Base-by-base conservation (phyloP, 2,113 vertebrate genomes). In the Daphoenositta chrysoptera region DNA sequence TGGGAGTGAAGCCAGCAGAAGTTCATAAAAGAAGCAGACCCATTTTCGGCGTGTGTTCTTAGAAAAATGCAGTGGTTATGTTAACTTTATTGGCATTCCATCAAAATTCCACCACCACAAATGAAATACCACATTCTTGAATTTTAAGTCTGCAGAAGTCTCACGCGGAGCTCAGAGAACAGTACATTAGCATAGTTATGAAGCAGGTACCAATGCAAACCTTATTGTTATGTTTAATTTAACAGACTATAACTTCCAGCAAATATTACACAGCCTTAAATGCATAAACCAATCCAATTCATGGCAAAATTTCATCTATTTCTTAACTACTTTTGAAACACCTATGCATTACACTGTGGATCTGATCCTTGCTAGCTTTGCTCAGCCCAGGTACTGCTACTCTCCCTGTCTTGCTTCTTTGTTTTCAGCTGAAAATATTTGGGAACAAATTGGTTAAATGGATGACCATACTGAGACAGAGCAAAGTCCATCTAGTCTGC, bases 151-250 rank as follows among this genome's bases (percentile, higher is more conserved):
- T 0, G 1, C 16, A 28, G 22, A 58, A 68, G 47, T 71, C 28
- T 57, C 54, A 31, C 1, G 2, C 64, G 24, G 94, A 93, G 78
- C 70, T 92, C 60, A 30, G 65, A 92, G 77, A 96, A 76, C 33
- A 68, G 54, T 27, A 37, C 42, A 95, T 95, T 89, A 94, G 86
- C 85, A 80, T 26, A 87, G 90, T 91, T 95, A 89, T 61, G 83
- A 96, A 94, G 66, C 82, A 87, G 89, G 91, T 48, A 66, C 22
- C 79, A 69, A 80, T 65, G 92, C 90, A 93, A 87, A 18, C 65
- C 70, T 91, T 80, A 82, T 61, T 72, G 58, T 68, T 93, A 53
- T 65, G 56, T 95, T 96, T 93, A 72, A 92, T 91, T 96, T 89
- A 95, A 75, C 65, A 90, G 70, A 87, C 37, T 86, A 13, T 71